A percentile compares a stretch with the other conserved stretches of the same genome.
phyloP scores from a whole-genome alignment of 1,140 invertebrate genomes.

The Pachyrhynchus sulphureomaculatus region DNA sequence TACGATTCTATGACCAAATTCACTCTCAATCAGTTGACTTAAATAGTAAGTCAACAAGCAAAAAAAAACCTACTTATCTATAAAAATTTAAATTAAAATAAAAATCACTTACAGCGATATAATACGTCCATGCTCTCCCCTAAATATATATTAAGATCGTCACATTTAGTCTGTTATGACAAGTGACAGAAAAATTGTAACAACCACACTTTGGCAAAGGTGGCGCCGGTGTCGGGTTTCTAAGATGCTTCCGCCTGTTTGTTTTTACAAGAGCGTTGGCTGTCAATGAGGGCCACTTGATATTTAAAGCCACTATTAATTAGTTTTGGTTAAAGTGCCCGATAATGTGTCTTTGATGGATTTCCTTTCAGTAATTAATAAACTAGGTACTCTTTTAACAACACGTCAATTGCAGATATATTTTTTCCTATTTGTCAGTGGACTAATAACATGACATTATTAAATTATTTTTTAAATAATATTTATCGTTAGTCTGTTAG shows the following conservation, averaged over 20 bases:
- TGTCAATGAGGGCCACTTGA: conserved; percentile 16
- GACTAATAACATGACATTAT: too few relatives aligned
- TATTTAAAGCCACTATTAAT: conserved; percentile 19
- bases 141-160: background rate
- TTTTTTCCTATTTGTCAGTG: too few relatives aligned
- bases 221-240: conserved; percentile 19
- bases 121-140: background rate
- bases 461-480: too few relatives aligned
- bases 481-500: too few relatives aligned
- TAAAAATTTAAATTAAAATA: too few relatives aligned
- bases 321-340: conserved; percentile 13
- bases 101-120: too few relatives aligned
- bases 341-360: background rate
- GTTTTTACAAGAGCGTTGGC: conserved; percentile 11
- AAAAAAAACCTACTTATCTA: too few relatives aligned
- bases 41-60: too few relatives aligned
- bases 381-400: background rate
- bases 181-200: conserved; percentile 14
- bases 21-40: too few relatives aligned
- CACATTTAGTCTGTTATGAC: conserved; percentile 13
- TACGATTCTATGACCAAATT: too few relatives aligned
- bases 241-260: conserved; percentile 18
- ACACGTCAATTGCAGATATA: too few relatives aligned
- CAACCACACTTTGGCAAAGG: conserved; percentile 8
- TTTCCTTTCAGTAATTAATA: background rate